These are phyloP conservation scores for Semotilus atromaculatus DNA, from an alignment of 2,797 vertebrate species.

Conservation along the genomic window DNA sequence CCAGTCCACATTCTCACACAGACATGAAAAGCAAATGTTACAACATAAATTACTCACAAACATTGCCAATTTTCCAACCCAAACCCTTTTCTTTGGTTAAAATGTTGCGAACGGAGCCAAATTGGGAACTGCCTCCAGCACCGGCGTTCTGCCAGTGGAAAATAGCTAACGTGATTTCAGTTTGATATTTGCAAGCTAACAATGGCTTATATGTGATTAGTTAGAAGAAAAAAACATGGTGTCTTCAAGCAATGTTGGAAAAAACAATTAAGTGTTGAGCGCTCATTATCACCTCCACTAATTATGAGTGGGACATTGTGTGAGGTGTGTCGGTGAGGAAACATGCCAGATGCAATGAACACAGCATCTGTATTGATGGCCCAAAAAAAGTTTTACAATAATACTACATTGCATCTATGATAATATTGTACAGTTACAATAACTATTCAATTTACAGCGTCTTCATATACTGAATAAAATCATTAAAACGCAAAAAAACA, in stretches of 20 bases:
- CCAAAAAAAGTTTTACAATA: too few relatives aligned
- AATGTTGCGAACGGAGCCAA: background rate
- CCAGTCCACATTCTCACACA: background rate
- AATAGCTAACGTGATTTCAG: background rate
- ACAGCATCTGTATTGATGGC: background rate
- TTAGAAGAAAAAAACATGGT: background rate
- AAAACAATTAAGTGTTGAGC: background rate
- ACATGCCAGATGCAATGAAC: background rate
- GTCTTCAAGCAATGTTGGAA: background rate
- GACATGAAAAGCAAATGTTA: background rate
- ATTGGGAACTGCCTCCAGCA: background rate
- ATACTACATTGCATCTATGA: too few relatives aligned
- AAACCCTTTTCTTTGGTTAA: conserved; percentile 19
- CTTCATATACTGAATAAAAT: background rate
- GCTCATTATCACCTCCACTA: background rate
- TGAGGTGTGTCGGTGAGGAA: background rate
- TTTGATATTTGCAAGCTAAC: conserved; percentile 7
- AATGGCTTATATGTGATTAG: background rate
- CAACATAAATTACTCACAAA: conserved; percentile 2
- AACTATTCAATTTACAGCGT: background rate
- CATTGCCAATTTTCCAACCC: conserved; percentile 23
- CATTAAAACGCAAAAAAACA: background rate
- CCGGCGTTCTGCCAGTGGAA: background rate
- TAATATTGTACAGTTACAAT: background rate
- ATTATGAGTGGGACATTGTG: background rate